Percentiles rank a stretch among this genome's conserved stretches.
These are phyloP conservation scores for Burhinus bistriatus DNA, from an alignment of 2,113 vertebrate genomes.

Conservation along the genomic window DNA sequence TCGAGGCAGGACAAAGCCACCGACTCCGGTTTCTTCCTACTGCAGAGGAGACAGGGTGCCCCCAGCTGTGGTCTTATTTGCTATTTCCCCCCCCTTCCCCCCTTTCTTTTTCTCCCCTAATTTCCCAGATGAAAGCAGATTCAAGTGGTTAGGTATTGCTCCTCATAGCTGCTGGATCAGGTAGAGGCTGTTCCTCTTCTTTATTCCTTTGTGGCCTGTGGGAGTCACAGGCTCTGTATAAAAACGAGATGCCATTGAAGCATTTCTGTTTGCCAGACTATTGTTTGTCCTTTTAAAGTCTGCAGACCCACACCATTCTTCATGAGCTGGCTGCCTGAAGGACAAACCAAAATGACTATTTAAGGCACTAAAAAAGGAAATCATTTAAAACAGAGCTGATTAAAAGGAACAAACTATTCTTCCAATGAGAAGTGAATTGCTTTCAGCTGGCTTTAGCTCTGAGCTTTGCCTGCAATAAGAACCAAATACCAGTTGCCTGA, in stretches of 20 bases:
- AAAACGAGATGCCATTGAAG: background rate
- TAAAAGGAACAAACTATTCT: conserved; percentile 54
- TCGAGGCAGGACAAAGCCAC: background rate
- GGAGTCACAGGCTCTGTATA: background rate
- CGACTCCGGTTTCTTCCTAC: background rate
- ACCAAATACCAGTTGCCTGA: conserved; percentile 23
- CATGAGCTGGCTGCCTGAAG: conserved; percentile 12
- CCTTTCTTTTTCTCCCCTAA: background rate
- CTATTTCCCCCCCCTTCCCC: too few relatives aligned
- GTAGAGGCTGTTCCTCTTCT: background rate
- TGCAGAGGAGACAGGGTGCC: background rate
- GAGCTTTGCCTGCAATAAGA: background rate
- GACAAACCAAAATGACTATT: conserved; percentile 51
- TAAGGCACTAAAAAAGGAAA: conserved; percentile 58
- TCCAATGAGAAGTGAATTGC: conserved; percentile 34
- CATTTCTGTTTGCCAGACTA: conserved; percentile 30
- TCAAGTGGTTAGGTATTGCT: background rate
- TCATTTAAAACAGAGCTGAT: conserved; percentile 46
- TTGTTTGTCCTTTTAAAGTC: conserved; percentile 50
- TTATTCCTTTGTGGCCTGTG: background rate
- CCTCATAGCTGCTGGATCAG: background rate
- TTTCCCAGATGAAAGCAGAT: background rate
- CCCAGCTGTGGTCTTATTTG: background rate
- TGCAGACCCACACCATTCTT: conserved; percentile 25
- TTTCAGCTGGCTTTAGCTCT: conserved; percentile 45